Conservation (phyloP, 1,140 invertebrate genomes). For the Brachionus koreanus region DNA sequence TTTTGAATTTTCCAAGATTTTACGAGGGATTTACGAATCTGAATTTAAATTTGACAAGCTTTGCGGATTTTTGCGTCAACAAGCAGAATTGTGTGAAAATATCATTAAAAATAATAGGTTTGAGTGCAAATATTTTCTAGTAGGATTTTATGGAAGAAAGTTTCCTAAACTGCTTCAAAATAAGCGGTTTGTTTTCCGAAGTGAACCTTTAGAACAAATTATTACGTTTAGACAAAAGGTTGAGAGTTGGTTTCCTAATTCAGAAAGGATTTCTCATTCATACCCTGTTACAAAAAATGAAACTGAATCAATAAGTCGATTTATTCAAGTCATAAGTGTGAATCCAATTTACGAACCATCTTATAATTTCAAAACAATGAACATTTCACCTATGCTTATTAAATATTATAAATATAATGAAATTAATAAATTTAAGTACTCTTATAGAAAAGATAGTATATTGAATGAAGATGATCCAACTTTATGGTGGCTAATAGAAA, state of each 20-base stretch:
- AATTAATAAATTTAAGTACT: conserved; percentile 27
- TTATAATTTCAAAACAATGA: background rate
- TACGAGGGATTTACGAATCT: conserved; percentile 20
- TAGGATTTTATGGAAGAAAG: conserved; percentile 23
- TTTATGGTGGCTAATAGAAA: conserved; percentile 27
- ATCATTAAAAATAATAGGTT: conserved; percentile 8
- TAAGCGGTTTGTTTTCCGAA: conserved; percentile 27
- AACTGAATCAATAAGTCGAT: background rate
- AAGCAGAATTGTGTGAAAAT: conserved; percentile 31
- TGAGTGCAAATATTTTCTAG: conserved; percentile 39
- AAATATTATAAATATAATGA: conserved; percentile 38
- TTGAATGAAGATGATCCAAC: conserved; percentile 39
- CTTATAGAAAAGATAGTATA: background rate
- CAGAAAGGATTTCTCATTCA: conserved; percentile 12
- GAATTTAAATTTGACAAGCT: conserved; percentile 36
- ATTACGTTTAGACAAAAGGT: conserved; percentile 39
- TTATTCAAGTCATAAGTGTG: conserved; percentile 25
- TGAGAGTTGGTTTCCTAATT: conserved; percentile 37
- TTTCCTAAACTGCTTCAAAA: conserved; percentile 23
- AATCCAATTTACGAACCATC: conserved; percentile 18
- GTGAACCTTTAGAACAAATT: conserved; percentile 42
- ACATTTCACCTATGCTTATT: background rate
- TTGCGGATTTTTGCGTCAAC: conserved; percentile 15
- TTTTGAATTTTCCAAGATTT: conserved; percentile 18
- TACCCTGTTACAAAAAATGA: background rate